Evolutionary conservation across 2,888 invertebrate species (phyloP), one percentile per base, ranked within the genome.

Genomic region (Automeris io): DNA sequence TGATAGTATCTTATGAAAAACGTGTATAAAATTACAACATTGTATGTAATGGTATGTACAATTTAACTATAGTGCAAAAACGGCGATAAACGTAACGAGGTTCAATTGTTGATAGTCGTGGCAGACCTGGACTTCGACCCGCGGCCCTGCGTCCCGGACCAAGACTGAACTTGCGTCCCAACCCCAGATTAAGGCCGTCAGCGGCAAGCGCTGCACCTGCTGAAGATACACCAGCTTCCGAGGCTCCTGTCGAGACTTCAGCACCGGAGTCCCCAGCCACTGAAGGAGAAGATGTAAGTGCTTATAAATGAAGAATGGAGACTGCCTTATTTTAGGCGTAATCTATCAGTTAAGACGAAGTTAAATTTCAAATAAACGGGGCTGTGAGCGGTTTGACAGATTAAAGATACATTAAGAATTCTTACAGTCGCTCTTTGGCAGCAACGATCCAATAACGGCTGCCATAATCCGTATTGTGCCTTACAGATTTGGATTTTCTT

Each of bases 81-180:
- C n/a, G n/a, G n/a, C n/a, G n/a, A n/a, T n/a, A n/a, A n/a, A n/a
- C n/a, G n/a, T n/a, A n/a, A n/a, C n/a, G n/a, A 5, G 2, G 7
- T 11, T 33, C 12, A 22, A 33, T 26, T 23, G 18, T 13, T 25
- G 18, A 21, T 39, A 78, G 82, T 18, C 83, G 83, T 37, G 79
- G 81, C 41, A 63, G 82, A 26, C 86, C 83, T 0, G 80, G 79
- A 4, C 49, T 81, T 1, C 67, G 91, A 24, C 79, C 79, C 1
- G 67, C 69, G 36, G 88, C 92, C 0, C 76, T 91, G 35, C 82
- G 92, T 39, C 92, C 92, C 0, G 92, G 91, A 1, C 89, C 91
- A 2, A 88, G 91, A 55, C 76, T 93, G 33, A 91, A 91, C 61
- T 69, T 92, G 37, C 67, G 81, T 1, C 70, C 81, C 5, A 72